phyloP scores from a whole-genome alignment of 2,113 vertebrate genomes.

The Steatornis caripensis region DNA sequence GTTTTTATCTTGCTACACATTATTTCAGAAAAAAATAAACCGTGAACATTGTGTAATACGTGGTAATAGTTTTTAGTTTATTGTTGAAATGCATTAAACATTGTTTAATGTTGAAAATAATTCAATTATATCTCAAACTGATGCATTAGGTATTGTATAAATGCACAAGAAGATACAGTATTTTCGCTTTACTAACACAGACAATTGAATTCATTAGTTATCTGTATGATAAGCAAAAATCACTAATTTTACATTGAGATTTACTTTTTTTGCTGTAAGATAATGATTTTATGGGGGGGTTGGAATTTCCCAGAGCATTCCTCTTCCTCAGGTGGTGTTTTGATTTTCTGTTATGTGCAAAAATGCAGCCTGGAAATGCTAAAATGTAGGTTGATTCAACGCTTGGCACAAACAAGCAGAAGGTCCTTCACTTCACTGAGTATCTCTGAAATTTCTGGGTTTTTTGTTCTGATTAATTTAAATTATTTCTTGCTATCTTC shows the following conservation, averaged over 20 bases:
- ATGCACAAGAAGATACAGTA: neutral
- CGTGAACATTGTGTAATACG: neutral
- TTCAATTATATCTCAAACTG: neutral
- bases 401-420: neutral
- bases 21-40: neutral
- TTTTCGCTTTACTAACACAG: neutral
- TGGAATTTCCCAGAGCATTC: neutral
- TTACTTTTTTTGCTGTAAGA: neutral
- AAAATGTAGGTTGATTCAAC: neutral
- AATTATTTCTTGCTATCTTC: slow-evolving; percentile 8
- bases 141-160: neutral
- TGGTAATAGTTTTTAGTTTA: neutral
- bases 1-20: neutral
- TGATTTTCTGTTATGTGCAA: neutral
- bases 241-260: neutral
- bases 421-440: neutral
- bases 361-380: neutral
- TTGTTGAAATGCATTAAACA: neutral
- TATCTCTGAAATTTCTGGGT: neutral
- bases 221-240: neutral
- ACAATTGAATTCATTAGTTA: neutral
- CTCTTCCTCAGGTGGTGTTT: neutral
- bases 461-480: neutral
- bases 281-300: neutral
- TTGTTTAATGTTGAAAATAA: no score